These are phyloP conservation scores for Anguilla megastoma DNA, from an alignment of 2,797 vertebrate genomes.

Conservation along the genomic window DNA sequence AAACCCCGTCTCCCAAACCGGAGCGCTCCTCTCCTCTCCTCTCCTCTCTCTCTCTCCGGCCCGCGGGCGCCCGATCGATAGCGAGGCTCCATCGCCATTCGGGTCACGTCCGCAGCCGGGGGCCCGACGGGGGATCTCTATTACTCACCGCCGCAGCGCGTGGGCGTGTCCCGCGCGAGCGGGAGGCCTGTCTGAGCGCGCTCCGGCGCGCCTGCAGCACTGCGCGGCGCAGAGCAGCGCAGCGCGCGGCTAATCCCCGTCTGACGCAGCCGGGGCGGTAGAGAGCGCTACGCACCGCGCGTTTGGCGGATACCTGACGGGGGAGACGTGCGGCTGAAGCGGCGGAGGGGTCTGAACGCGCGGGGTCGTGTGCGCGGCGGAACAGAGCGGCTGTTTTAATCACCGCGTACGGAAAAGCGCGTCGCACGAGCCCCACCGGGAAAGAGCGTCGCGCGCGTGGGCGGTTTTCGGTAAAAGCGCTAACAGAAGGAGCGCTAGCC, in stretches of 20 bases:
- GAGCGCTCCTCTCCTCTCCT: neutral
- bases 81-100: neutral
- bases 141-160: conserved; percentile 9
- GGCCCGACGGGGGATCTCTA: neutral
- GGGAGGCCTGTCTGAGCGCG: neutral
- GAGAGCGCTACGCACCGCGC: too few relatives aligned
- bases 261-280: too few relatives aligned
- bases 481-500: neutral
- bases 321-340: too few relatives aligned
- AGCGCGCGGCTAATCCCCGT: too few relatives aligned
- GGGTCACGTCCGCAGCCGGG: neutral
- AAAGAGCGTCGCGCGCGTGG: neutral
- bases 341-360: too few relatives aligned
- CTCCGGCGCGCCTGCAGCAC: neutral
- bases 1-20: neutral
- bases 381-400: neutral
- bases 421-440: too few relatives aligned
- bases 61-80: neutral
- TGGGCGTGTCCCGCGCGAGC: neutral
- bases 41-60: neutral
- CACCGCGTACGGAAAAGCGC: neutral
- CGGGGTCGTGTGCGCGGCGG: neutral
- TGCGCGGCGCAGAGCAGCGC: too few relatives aligned
- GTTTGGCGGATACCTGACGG: too few relatives aligned
- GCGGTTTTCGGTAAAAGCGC: too few relatives aligned